These are phyloP conservation scores for Cinclus cinclus DNA, from an alignment of 2,113 vertebrate species.

Conservation along the genomic window DNA sequence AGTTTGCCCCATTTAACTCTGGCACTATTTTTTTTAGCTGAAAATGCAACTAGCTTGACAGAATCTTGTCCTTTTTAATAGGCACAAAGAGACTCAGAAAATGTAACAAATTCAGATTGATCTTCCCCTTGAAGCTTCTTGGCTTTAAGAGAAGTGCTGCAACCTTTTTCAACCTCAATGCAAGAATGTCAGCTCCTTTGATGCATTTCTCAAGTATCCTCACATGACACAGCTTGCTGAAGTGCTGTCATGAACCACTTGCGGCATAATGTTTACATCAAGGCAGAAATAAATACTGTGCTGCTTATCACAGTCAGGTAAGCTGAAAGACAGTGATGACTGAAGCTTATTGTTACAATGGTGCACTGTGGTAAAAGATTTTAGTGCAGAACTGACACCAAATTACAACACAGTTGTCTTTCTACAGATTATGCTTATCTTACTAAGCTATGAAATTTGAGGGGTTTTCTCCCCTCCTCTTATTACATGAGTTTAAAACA, in stretches of 20 bases:
- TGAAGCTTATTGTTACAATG: slow-evolving; percentile 13
- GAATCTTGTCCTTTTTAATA: slow-evolving; percentile 2
- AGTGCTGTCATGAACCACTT: slow-evolving; percentile 12
- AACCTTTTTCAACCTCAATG: background rate
- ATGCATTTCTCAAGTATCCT: slow-evolving; percentile 35
- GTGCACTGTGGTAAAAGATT: background rate
- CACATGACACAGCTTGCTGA: slow-evolving; percentile 1
- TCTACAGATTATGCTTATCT: background rate
- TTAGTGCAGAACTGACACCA: background rate
- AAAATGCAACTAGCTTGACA: background rate
- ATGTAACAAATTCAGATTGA: slow-evolving; percentile 1
- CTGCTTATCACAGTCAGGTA: slow-evolving; percentile 6
- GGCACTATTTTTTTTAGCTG: background rate
- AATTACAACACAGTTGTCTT: background rate
- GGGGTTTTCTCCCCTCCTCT: too few relatives aligned
- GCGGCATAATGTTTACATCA: slow-evolving; percentile 34
- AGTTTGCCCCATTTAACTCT: background rate
- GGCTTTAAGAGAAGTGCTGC: background rate
- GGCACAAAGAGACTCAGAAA: background rate
- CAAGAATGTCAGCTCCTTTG: slow-evolving; percentile 15
- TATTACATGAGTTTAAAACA: background rate
- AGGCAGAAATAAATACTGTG: slow-evolving; percentile 30
- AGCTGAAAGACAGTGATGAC: slow-evolving; percentile 23
- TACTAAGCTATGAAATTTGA: background rate
- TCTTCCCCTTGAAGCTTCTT: slow-evolving; percentile 5